Evolutionary conservation across 2,797 vertebrate genomes (phyloP), one percentile per base, ranked within the genome.

Genomic region (Pangasius larnaudii): DNA sequence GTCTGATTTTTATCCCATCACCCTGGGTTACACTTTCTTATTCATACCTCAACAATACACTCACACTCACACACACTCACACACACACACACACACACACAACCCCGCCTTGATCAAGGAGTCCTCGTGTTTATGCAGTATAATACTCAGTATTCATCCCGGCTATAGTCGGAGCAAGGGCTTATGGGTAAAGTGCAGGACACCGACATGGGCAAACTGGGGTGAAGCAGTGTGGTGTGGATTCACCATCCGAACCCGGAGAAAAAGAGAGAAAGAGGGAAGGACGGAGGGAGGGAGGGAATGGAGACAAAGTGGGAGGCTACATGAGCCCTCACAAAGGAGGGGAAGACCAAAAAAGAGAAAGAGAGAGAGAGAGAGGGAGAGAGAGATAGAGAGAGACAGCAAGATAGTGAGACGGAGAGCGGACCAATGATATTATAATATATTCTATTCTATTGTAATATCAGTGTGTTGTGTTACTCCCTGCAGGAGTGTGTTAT

Each of bases 191-290:
- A 89, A 91, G 91, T 89, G 88, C 80, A 11, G 79, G 78, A 84
- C 90, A 90, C 92, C 90, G 91, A 88, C 85, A 89, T 90, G 88
- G 88, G 92, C 91, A 89, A 90, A 95, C 93, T 91, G 92, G 92
- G 91, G 93, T 89, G 93, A 91, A 91, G 91, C 92, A 92, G 90
- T 88, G 72, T 91, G 92, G 91, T 86, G 90, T 80, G 87, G 67
- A 63, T 86, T 88, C 84, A 87, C 84, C 83, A 56, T 85, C 33
- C 59, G 6, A 36, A 59, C 30, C 79, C 65, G 67, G 63, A 79
- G 67, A 71, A 27, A 67, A 59, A 79, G 71, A 71, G 58, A 63
- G 53, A 85, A 42, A 51, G 78, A 65, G 11, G 42, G 78, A 63
- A 9, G 5, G 53, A 24, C 2, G 3, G 51, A 79, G 33, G 19